Conservation (phyloP, 2,113 vertebrate genomes). For the Phalacrocorax aristotelis region DNA sequence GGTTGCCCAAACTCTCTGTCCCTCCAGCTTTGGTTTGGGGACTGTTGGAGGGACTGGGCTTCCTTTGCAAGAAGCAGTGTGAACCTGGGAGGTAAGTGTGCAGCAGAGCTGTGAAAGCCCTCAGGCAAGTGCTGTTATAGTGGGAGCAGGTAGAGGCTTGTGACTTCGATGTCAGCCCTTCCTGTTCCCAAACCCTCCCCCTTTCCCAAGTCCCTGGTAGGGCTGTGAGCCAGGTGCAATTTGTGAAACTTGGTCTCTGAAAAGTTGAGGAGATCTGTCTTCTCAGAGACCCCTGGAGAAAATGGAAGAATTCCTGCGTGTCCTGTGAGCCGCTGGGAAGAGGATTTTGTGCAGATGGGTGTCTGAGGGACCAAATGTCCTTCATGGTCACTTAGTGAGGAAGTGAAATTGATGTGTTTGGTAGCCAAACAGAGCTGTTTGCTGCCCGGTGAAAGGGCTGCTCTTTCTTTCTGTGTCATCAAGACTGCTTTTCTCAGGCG, state of each 20-base stretch:
- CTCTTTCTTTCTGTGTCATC: not conserved
- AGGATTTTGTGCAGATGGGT: not conserved
- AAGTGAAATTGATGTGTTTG: not conserved
- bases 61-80: no score
- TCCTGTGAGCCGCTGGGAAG: not conserved
- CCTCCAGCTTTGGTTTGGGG: no score
- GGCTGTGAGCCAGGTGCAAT: not conserved
- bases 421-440: not conserved
- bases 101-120: no score
- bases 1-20: no score
- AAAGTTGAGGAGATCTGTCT: not conserved
- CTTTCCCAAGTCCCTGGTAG: not conserved
- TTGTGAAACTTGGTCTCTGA: not conserved
- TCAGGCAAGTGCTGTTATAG: not conserved
- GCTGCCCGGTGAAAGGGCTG: not conserved
- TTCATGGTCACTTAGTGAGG: not conserved
- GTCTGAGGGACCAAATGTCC: not conserved
- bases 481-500: not conserved
- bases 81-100: no score
- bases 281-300: not conserved
- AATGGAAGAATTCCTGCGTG: not conserved
- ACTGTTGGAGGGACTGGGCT: no score
- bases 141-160: not conserved
- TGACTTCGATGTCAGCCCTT: not conserved
- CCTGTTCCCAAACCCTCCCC: accelerated